These are phyloP conservation scores for Gallinago stenura DNA, from an alignment of 2,797 vertebrate species.

Conservation along the genomic window DNA sequence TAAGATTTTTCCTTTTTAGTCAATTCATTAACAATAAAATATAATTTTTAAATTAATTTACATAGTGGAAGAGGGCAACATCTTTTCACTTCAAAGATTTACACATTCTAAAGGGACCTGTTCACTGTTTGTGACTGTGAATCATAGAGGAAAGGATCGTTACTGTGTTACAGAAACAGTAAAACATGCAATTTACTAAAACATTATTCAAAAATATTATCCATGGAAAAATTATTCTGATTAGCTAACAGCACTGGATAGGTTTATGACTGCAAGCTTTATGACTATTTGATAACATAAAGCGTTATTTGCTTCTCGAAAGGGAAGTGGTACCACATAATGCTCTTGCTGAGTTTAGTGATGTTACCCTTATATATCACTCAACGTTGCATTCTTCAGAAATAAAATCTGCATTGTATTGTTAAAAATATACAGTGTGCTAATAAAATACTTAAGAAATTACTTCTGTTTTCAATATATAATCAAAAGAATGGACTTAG, in stretches of 20 bases:
- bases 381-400: not conserved
- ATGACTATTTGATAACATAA: conserved; percentile 33
- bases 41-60: not conserved
- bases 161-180: conserved; percentile 40
- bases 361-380: conserved; percentile 32
- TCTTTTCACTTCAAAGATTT: not conserved
- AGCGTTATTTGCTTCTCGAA: conserved; percentile 28
- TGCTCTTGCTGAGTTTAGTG: not conserved
- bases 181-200: conserved; percentile 49
- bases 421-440: not conserved
- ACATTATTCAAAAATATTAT: conserved; percentile 32
- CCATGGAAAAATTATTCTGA: conserved; percentile 56
- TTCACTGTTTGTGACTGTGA: not conserved
- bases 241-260: conserved; percentile 42
- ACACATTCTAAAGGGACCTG: not conserved
- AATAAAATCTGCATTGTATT: not conserved
- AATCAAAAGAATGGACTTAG: not conserved
- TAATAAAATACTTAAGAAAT: not conserved
- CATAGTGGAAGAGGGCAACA: not conserved
- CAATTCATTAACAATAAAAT: not conserved
- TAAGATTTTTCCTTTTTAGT: not conserved
- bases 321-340: not conserved
- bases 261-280: conserved; percentile 43
- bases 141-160: not conserved
- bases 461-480: not conserved